Conservation (phyloP, 2,113 vertebrate species). For the Mirza zaza region DNA sequence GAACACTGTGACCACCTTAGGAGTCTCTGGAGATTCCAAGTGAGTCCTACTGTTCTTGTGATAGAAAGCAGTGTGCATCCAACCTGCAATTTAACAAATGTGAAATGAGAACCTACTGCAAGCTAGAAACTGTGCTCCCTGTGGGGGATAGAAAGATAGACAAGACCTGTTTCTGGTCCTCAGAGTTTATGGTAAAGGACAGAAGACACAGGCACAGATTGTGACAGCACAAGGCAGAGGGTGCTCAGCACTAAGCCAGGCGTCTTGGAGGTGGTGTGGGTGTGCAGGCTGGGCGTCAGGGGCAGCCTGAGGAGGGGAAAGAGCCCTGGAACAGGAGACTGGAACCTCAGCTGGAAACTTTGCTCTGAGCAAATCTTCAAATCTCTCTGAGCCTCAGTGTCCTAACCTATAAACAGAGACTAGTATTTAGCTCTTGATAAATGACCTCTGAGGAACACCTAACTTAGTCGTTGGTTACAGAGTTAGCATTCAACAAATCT, state of each 20-base stretch:
- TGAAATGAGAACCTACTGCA: background rate
- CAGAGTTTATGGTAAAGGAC: background rate
- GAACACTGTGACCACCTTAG: slow-evolving; percentile 86
- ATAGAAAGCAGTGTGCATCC: background rate
- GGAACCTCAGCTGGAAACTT: background rate
- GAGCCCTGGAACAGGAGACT: background rate
- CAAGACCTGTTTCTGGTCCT: background rate
- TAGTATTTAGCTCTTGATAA: background rate
- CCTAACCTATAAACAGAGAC: too few relatives aligned
- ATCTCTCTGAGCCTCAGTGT: background rate
- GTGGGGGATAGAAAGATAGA: background rate
- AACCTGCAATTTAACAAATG: background rate
- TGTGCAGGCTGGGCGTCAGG: too few relatives aligned
- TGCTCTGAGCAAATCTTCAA: background rate
- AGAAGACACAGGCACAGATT: background rate
- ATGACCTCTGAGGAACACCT: background rate
- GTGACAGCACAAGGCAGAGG: background rate
- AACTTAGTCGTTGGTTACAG: background rate
- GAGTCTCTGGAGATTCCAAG: slow-evolving; percentile 88
- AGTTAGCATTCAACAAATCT: background rate
- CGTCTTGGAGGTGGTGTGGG: background rate
- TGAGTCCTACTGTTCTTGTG: slow-evolving; percentile 30
- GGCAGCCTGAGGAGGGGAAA: background rate
- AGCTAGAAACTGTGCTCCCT: background rate
- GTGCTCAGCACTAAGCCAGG: background rate